phyloP scores from a whole-genome alignment of 2,797 vertebrate genomes.

The Poeciliopsis paucimaculata region DNA sequence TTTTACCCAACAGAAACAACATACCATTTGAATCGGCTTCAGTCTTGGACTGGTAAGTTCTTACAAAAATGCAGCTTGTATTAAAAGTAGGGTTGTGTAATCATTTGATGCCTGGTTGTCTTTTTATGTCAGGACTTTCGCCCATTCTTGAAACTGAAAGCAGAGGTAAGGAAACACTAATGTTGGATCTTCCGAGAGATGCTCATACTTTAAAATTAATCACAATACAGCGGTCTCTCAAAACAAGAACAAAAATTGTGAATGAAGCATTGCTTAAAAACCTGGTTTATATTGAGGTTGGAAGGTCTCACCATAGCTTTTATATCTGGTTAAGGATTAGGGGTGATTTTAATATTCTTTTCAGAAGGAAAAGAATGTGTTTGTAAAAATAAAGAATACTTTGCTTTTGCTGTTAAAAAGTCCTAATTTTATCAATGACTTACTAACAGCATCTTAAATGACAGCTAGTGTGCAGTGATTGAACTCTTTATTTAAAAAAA shows the following conservation, averaged over 20 bases:
- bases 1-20: slow-evolving; percentile 25
- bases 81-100: background rate
- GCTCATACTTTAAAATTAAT: background rate
- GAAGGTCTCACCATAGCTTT: background rate
- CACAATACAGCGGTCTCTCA: background rate
- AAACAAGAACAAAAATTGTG: background rate
- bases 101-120: background rate
- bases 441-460: background rate
- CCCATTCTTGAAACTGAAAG: slow-evolving; percentile 69
- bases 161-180: slow-evolving; percentile 55
- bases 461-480: background rate
- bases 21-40: background rate
- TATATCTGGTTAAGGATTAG: background rate
- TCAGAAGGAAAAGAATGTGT: background rate
- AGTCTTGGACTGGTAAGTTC: slow-evolving; percentile 50
- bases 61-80: background rate
- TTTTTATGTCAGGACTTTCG: slow-evolving; percentile 61
- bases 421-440: background rate
- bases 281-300: background rate
- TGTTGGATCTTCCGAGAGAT: background rate
- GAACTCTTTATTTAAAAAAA: background rate
- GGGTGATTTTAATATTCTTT: background rate
- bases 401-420: background rate
- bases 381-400: background rate
- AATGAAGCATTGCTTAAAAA: background rate